Conservation (phyloP, 2,797 vertebrate genomes). For the Sebastes trivittatus region DNA sequence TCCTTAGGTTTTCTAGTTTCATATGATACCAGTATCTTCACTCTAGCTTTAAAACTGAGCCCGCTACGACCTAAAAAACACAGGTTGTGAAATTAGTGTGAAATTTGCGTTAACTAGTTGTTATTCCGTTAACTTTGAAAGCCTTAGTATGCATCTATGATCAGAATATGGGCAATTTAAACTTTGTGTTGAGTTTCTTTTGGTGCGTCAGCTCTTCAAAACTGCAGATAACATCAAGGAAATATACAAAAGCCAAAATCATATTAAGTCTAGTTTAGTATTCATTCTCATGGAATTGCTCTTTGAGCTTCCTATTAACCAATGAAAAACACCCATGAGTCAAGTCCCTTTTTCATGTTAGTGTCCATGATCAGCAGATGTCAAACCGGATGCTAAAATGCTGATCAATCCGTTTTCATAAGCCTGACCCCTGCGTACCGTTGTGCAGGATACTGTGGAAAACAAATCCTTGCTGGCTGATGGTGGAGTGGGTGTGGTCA, state of each 20-base stretch:
- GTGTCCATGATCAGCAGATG: background rate
- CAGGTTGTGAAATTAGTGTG: too few species aligned
- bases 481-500: slow-evolving; percentile 58
- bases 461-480: slow-evolving; percentile 21
- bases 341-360: background rate
- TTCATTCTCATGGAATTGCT: background rate
- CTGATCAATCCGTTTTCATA: background rate
- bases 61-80: rapidly evolving
- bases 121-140: too few species aligned
- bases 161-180: background rate
- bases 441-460: slow-evolving; percentile 18
- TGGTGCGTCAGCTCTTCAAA: background rate
- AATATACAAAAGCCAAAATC: background rate
- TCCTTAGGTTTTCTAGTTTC: too few species aligned
- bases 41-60: too few species aligned
- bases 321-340: background rate
- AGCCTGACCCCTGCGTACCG: slow-evolving; percentile 6
- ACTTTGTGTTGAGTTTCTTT: background rate
- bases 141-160: background rate
- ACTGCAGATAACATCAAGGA: background rate
- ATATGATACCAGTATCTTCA: too few species aligned
- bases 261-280: background rate
- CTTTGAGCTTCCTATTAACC: background rate
- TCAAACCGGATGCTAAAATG: background rate
- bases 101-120: too few species aligned